A percentile compares a stretch with the other conserved stretches of the same genome.
Evolutionary conservation across 1,140 invertebrate genomes (phyloP).

Genomic region (Neotoxoptera formosana): DNA sequence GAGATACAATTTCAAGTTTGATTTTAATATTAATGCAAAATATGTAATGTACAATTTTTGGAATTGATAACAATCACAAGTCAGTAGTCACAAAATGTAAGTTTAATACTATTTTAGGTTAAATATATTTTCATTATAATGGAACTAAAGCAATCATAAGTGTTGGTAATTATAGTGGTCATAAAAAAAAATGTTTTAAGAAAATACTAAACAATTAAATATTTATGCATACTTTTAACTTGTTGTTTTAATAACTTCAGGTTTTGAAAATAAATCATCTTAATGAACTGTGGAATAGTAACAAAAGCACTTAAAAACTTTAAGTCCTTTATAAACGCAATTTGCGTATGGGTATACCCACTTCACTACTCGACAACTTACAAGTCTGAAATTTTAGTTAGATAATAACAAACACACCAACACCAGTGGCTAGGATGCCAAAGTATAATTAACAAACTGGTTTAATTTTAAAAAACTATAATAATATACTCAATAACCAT

Average conservation of each 20-base stretch:
- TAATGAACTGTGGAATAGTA: neutral
- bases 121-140: no score
- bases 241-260: neutral
- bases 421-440: neutral
- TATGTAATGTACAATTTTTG: no score
- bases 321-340: neutral
- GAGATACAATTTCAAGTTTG: no score
- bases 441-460: neutral
- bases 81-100: no score
- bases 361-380: neutral
- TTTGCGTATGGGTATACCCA: neutral
- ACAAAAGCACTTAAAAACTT: neutral
- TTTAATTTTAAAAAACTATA: neutral
- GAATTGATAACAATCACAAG: no score
- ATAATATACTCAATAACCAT: neutral
- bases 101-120: no score
- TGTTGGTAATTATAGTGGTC: no score
- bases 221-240: neutral
- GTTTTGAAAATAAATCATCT: slow-evolving; percentile 2
- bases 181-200: neutral
- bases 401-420: neutral
- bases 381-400: neutral
- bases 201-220: neutral
- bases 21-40: no score
- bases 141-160: no score